phyloP scores from a whole-genome alignment of 2,113 vertebrate genomes.

The Hippocampus abdominalis region DNA sequence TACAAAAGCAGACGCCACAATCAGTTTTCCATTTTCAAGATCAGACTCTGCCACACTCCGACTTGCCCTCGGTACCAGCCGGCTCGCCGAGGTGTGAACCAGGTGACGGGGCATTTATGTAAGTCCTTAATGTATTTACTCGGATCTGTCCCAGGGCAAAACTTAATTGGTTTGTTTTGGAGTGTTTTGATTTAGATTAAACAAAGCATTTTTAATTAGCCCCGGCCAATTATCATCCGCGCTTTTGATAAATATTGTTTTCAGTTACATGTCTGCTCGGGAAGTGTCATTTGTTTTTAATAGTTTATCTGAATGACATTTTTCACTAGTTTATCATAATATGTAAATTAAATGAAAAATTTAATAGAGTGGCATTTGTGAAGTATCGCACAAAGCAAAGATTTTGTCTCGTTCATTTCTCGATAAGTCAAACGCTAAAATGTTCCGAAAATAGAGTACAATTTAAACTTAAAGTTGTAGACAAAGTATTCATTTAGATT shows the following conservation, averaged over 20 bases:
- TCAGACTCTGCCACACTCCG: slow-evolving; percentile 28
- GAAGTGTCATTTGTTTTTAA: slow-evolving; percentile 1
- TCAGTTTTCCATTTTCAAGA: slow-evolving; percentile 62
- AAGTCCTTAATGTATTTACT: slow-evolving; percentile 8
- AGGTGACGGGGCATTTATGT: background rate
- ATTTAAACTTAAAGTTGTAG: too few relatives aligned
- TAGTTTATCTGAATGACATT: slow-evolving; percentile 35
- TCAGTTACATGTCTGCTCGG: slow-evolving; percentile 41
- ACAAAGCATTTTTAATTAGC: slow-evolving; percentile 53
- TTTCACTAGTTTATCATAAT: slow-evolving; percentile 30
- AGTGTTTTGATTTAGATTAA: slow-evolving; percentile 33
- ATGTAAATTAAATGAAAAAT: slow-evolving; percentile 42
- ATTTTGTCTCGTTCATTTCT: background rate
- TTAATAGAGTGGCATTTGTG: slow-evolving; percentile 1
- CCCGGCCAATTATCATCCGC: slow-evolving; percentile 30
- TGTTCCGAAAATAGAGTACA: too few relatives aligned
- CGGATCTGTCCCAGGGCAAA: slow-evolving; percentile 47
- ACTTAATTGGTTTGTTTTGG: slow-evolving; percentile 43
- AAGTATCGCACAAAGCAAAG: background rate
- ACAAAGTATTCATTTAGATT: background rate
- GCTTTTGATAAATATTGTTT: slow-evolving; percentile 28
- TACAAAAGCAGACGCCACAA: slow-evolving; percentile 43
- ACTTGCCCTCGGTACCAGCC: slow-evolving; percentile 22
- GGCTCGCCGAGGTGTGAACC: slow-evolving; percentile 4
- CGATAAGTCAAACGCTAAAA: too few relatives aligned